These are phyloP conservation scores for Pherbina coryleti DNA, from an alignment of 2,888 invertebrate species.

Conservation along the genomic window DNA sequence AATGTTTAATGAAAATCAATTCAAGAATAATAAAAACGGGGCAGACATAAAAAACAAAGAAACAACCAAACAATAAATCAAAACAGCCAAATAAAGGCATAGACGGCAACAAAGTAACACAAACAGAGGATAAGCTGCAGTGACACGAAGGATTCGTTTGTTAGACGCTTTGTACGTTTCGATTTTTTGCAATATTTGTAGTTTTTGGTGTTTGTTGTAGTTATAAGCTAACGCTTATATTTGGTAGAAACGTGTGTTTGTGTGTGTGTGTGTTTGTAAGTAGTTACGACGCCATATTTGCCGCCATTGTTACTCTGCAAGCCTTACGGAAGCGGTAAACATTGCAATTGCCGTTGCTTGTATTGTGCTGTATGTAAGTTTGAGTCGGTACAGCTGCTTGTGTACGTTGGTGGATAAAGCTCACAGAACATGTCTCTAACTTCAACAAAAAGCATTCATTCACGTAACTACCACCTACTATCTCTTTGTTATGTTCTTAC, in stretches of 20 bases:
- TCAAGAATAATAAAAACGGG: neutral
- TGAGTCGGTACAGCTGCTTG: neutral
- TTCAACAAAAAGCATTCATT: neutral
- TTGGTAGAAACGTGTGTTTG: neutral
- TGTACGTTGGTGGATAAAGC: neutral
- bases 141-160: too few relatives aligned
- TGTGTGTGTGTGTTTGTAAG: neutral
- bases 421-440: neutral
- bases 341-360: neutral
- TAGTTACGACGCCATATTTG: neutral
- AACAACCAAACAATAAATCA: neutral
- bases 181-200: neutral
- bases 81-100: neutral
- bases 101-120: neutral
- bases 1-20: neutral
- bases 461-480: too few relatives aligned
- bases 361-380: neutral
- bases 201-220: neutral
- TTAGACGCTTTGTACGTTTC: too few relatives aligned
- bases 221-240: neutral
- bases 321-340: neutral
- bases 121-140: neutral
- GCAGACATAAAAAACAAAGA: neutral
- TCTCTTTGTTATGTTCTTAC: neutral
- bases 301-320: slow-evolving; percentile 3